A percentile compares a stretch with the other conserved stretches of the same genome.
These are phyloP conservation scores for Uropetala carovei DNA, from an alignment of 2,888 invertebrate genomes.

Conservation along the genomic window DNA sequence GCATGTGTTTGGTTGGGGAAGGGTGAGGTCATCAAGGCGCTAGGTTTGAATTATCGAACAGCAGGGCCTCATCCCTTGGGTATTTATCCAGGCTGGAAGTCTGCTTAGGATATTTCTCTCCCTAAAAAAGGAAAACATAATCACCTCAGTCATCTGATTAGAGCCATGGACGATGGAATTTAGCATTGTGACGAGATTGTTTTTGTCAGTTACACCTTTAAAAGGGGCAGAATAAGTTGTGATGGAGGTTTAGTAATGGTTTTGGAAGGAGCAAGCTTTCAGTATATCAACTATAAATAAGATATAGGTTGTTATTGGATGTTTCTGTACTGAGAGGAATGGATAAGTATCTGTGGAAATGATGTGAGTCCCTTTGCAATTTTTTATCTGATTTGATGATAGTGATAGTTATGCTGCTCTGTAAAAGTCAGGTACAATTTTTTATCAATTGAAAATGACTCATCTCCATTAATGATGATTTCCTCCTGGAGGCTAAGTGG, in stretches of 20 bases:
- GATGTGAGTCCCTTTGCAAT: neutral
- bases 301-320: neutral
- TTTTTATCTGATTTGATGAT: neutral
- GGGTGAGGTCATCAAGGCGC: slow-evolving; percentile 42
- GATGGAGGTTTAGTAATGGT: neutral
- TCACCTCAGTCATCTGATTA: neutral
- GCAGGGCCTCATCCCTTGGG: slow-evolving; percentile 1
- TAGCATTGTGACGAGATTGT: neutral
- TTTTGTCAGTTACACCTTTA: neutral
- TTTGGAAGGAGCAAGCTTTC: neutral
- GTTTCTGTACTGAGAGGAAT: neutral
- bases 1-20: slow-evolving; percentile 59
- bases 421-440: too few relatives aligned
- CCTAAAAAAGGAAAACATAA: neutral
- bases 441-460: slow-evolving; percentile 2
- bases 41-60: neutral
- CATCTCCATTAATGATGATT: slow-evolving; percentile 15
- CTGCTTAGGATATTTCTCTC: slow-evolving; percentile 26
- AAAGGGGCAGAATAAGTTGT: neutral
- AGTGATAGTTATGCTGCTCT: too few relatives aligned
- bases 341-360: too few relatives aligned
- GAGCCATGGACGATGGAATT: neutral
- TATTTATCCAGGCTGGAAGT: slow-evolving; percentile 38
- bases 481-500: slow-evolving; percentile 45
- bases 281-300: too few relatives aligned